Percentiles rank a stretch among this genome's conserved stretches.
phyloP scores from a whole-genome alignment of 2,797 vertebrate genomes.

The Falco cherrug region DNA sequence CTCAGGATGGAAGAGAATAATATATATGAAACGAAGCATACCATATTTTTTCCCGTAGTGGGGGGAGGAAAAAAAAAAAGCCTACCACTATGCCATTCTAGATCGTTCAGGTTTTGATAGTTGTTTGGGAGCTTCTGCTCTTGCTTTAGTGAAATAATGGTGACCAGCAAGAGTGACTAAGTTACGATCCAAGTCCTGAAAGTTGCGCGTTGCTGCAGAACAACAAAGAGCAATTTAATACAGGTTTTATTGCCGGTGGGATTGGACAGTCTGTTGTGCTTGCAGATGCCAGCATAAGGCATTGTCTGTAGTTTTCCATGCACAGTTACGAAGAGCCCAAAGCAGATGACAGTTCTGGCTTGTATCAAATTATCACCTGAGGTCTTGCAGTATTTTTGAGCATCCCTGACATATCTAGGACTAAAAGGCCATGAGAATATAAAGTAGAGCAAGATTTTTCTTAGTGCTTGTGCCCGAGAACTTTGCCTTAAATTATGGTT shows the following conservation, averaged over 20 bases:
- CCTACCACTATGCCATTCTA: background rate
- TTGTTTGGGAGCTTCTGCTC: background rate
- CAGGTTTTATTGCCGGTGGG: background rate
- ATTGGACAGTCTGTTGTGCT: background rate
- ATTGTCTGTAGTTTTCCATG: background rate
- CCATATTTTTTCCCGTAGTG: background rate
- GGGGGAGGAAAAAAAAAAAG: background rate
- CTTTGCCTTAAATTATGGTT: background rate
- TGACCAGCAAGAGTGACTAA: background rate
- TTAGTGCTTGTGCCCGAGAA: background rate
- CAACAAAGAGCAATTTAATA: background rate
- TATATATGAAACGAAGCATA: background rate
- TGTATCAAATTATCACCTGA: background rate
- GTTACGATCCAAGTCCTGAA: background rate
- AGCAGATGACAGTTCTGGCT: background rate
- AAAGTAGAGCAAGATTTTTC: background rate
- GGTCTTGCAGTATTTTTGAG: background rate
- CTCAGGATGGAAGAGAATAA: background rate
- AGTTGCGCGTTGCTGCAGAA: background rate
- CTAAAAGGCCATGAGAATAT: background rate
- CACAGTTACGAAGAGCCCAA: background rate
- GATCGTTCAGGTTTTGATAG: background rate
- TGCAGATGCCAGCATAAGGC: background rate
- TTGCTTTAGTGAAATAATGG: background rate
- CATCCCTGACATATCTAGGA: background rate